Evolutionary conservation across 2,113 vertebrate species (phyloP).

Genomic region (Hydrochoerus hydrochaeris): DNA sequence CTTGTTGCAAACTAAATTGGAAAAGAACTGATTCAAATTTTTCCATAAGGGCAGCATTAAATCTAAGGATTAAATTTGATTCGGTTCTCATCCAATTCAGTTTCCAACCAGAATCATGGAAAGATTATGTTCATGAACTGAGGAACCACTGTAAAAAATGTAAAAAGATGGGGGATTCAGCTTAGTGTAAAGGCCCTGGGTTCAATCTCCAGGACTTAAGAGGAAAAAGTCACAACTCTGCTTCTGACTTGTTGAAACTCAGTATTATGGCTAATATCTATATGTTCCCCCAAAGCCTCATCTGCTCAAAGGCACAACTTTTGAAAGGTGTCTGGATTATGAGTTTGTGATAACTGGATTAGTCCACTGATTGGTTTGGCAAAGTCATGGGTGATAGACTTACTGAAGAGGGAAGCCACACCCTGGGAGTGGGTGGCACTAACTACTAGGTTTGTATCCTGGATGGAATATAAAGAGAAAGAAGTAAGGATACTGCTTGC

Average conservation of each 20-base stretch:
- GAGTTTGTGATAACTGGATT: no score
- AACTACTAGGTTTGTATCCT: background rate
- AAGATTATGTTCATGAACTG: background rate
- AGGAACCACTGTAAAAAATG: background rate
- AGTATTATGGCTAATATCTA: background rate
- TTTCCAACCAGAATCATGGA: background rate
- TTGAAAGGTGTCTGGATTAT: background rate
- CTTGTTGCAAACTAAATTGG: background rate
- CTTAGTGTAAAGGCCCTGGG: background rate
- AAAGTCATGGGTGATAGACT: background rate
- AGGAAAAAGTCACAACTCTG: background rate
- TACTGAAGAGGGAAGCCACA: background rate
- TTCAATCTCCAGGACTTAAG: background rate
- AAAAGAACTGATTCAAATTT: background rate
- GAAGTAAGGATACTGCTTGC: background rate
- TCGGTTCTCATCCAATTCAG: background rate
- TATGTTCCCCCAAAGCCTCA: background rate
- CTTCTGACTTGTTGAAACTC: conserved; percentile 5
- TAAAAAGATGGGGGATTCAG: background rate
- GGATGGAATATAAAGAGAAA: background rate
- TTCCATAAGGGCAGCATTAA: background rate
- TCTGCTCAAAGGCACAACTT: background rate
- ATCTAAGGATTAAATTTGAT: background rate
- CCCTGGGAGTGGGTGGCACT: background rate
- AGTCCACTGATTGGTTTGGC: background rate